Conservation (phyloP, 2,888 invertebrate species). For the Encarsia formosa region DNA sequence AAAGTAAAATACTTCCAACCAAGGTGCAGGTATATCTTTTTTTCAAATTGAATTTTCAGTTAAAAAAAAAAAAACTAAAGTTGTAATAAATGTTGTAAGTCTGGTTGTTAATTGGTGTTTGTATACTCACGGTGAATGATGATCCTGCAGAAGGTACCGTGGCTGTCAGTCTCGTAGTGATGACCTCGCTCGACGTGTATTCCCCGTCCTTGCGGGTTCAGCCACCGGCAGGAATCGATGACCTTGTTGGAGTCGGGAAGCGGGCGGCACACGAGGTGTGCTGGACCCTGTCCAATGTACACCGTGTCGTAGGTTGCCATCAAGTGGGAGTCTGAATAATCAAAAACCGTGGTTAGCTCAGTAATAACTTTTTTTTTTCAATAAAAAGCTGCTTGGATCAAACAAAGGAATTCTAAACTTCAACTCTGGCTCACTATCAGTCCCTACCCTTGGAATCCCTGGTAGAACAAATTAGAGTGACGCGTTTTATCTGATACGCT, state of each 20-base stretch:
- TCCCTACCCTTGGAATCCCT: too few relatives aligned
- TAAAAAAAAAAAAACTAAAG: background rate
- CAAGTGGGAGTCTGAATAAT: constrained; percentile 33
- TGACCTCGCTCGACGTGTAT: constrained; percentile 30
- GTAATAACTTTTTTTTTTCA: too few relatives aligned
- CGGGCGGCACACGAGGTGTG: constrained; percentile 33
- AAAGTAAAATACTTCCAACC: background rate
- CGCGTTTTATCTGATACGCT: too few relatives aligned
- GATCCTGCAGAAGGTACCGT: constrained; percentile 33
- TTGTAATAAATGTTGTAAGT: too few relatives aligned
- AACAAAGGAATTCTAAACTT: too few relatives aligned
- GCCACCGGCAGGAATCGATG: constrained; percentile 43
- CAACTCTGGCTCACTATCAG: too few relatives aligned
- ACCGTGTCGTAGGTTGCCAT: constrained; percentile 29
- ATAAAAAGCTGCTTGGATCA: too few relatives aligned
- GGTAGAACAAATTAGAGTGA: too few relatives aligned
- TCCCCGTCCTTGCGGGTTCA: constrained; percentile 41
- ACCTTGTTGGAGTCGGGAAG: constrained; percentile 33
- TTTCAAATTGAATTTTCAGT: background rate
- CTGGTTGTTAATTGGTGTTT: too few relatives aligned
- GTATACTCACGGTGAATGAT: constrained; percentile 33
- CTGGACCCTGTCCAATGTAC: constrained; percentile 1
- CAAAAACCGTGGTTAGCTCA: too few relatives aligned
- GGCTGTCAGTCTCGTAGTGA: constrained; percentile 29
- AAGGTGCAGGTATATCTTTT: background rate